phyloP scores from a whole-genome alignment of 2,797 vertebrate genomes.

The Chaetodon trifasciatus region DNA sequence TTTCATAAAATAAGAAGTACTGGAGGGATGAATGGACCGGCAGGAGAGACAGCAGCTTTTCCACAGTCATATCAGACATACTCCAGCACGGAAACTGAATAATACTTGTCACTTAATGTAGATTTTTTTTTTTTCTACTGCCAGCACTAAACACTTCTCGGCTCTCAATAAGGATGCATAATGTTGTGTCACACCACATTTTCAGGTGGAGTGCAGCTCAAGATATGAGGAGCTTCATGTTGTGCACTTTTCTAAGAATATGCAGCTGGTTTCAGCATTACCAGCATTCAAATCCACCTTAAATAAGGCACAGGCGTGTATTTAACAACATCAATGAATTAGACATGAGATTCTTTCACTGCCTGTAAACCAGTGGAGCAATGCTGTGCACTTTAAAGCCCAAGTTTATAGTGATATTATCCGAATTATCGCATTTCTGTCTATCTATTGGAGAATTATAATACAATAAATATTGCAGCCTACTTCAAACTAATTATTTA shows the following conservation, averaged over 20 bases:
- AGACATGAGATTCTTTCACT: neutral
- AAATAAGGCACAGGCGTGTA: neutral
- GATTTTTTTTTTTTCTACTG: neutral
- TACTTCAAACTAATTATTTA: neutral
- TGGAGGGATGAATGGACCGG: neutral
- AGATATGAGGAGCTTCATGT: neutral
- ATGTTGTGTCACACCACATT: constrained; percentile 20
- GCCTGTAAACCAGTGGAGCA: neutral
- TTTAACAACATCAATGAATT: neutral
- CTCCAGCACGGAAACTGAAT: neutral
- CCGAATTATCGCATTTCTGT: neutral
- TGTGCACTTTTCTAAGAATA: neutral
- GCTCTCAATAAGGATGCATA: constrained; percentile 13
- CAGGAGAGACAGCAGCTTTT: constrained; percentile 12
- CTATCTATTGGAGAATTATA: neutral
- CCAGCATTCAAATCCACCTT: neutral
- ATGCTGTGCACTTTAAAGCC: neutral
- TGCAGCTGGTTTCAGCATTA: constrained; percentile 3
- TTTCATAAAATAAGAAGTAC: neutral
- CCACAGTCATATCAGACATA: constrained; percentile 3
- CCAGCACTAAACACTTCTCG: neutral
- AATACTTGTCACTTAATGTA: neutral
- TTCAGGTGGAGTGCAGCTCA: constrained; percentile 24
- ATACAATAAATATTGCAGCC: constrained; percentile 1
- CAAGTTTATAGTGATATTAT: neutral